These are phyloP conservation scores for Acronicta aceris DNA, from an alignment of 2,888 invertebrate species.

Conservation along the genomic window DNA sequence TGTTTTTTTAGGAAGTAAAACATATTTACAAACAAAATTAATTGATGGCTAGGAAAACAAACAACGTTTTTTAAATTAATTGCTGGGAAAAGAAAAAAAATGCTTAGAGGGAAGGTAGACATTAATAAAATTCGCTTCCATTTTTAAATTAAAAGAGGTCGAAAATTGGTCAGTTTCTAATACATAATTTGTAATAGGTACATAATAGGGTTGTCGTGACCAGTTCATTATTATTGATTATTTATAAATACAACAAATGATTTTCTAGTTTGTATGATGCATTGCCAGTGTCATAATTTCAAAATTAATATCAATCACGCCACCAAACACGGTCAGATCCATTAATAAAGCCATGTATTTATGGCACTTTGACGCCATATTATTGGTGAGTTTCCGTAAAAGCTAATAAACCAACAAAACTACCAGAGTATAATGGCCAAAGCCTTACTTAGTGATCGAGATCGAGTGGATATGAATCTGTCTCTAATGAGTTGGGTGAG, in stretches of 20 bases:
- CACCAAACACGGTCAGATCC: conserved; percentile 22
- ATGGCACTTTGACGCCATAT: conserved; percentile 17
- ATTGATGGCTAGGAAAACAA: too few relatives aligned
- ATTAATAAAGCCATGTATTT: conserved; percentile 40
- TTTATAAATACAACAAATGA: conserved; percentile 18
- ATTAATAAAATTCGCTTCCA: background rate
- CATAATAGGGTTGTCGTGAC: background rate
- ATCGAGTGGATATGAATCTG: conserved; percentile 21
- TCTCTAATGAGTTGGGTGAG: background rate
- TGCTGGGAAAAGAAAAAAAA: too few relatives aligned
- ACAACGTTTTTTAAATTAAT: too few relatives aligned
- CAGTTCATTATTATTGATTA: conserved; percentile 12
- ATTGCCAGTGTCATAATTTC: conserved; percentile 40
- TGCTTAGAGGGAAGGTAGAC: too few relatives aligned
- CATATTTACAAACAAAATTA: too few relatives aligned
- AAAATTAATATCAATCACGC: conserved; percentile 48
- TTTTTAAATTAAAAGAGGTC: background rate
- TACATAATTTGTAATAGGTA: too few relatives aligned
- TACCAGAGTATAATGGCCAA: conserved; percentile 1
- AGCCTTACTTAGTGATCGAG: conserved; percentile 24
- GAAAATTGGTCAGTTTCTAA: too few relatives aligned
- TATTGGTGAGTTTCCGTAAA: conserved; percentile 27
- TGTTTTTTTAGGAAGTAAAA: too few relatives aligned
- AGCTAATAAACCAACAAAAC: conserved; percentile 20
- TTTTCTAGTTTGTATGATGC: conserved; percentile 12